Base-by-base conservation (phyloP, 2,797 vertebrate species). In the Crocidura indochinensis region DNA sequence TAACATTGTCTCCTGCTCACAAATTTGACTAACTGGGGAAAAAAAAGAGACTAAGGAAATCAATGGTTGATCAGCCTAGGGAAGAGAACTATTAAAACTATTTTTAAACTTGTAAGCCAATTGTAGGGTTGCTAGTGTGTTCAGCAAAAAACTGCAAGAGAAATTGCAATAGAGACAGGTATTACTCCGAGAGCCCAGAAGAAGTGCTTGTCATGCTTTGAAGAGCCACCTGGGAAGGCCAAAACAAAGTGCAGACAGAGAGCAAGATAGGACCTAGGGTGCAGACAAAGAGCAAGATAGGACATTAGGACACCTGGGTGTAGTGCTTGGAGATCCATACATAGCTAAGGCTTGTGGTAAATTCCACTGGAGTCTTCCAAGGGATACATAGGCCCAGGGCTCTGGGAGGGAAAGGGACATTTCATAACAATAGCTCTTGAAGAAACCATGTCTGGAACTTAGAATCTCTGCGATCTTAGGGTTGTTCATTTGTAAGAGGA, bases 81-180 rank as follows among this genome's bases (percentile, higher is more conserved):
- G 62, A 38, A 62, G 53, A 87, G 22, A 27, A 79, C 62, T 68
- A n/a, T 75, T 62, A 47, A 3, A 46, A 86, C n/a, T 68, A 64
- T 26, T 51, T 17, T 53, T 15, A 53, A 4, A 53, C 10, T 53
- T 53, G 51, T 53, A 53, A 53, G 51, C 51, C 17, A 17, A 53
- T 12, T 12, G 15, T 53, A 17, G 51, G 51, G 51, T 38, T 53
- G 51, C 51, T 12, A 53, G 15, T 4, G 51, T 19, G 67, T 91
- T 74, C 46, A 71, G 62, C 49, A 51, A 81, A 69, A 44, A 71
- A 69, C 69, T 38, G 38, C 38, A 38, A 44, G 24, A 62, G 62
- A 81, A 82, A 26, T 9, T 60, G 44, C 68, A 81, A 75, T 56
- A 65, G 31, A 74, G 83, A 73, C 65, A 60, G 65, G 26, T 56